Evolutionary conservation across 2,888 invertebrate species (phyloP), one percentile per base, ranked within the genome.

Genomic region (Hirudinaria manillensis): DNA sequence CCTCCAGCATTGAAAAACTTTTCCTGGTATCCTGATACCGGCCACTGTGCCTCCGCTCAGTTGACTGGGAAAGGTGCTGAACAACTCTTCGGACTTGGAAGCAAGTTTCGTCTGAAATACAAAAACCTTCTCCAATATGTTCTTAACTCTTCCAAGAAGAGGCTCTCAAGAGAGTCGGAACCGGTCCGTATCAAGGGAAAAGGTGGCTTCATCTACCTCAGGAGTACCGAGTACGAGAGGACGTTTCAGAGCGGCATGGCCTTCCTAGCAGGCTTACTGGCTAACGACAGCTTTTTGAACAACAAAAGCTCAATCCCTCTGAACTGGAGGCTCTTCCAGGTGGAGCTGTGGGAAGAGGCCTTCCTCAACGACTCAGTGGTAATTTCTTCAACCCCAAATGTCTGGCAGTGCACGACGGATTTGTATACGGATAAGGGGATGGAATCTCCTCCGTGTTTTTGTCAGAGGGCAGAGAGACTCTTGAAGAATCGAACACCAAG

Each of bases 201-300:
- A 27, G 61, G 61, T 10, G 29, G 13, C 61, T 61, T 27, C 61
- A 7, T 61, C 19, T 27, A 61, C 61, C 29, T 61, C 24, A 7
- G 61, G 61, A 61, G 24, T 10, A 61, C 61, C 24, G 29, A 61
- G 10, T 61, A 61, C 10, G 61, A 61, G 7, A 24, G 61, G 29
- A 61, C 61, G 10, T 61, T 61, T 61, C 61, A 61, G 29, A 61
- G 61, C 21, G 61, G 61, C 24, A 61, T 29, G 29, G 61, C 61
- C 24, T 61, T 61, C 6, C 61, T 61, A 21, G 61, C 61, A 61
- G 61, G 61, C 19, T 24, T 61, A 19, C 24, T 61, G 61, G 61
- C 61, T 61, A 61, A 61, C 21, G 27, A 61, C 45, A 45, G 45
- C 45, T 45, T 7, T 1, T 45, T 16, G 45, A 45, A 1, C 10